Evolutionary conservation across 2,888 invertebrate genomes (phyloP).

Genomic region (Tenthredo scrophulariae): DNA sequence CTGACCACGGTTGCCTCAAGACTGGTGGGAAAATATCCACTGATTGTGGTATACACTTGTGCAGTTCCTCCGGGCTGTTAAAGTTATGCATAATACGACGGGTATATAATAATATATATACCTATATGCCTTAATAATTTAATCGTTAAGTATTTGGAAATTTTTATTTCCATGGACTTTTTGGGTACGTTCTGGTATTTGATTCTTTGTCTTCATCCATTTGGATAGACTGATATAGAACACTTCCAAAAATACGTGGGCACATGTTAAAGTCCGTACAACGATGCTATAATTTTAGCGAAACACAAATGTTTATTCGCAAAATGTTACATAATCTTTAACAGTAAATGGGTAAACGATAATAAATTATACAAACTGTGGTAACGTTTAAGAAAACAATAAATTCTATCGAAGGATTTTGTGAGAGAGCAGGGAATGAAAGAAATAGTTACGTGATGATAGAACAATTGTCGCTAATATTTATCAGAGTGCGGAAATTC

Average conservation of each 20-base stretch:
- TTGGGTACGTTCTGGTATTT: neutral
- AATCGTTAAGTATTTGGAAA: neutral
- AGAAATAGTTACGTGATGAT: neutral
- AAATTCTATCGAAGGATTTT: neutral
- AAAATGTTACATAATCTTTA: neutral
- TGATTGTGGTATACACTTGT: conserved; percentile 13
- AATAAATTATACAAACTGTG: neutral
- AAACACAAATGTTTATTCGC: neutral
- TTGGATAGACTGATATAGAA: neutral
- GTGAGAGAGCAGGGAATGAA: neutral
- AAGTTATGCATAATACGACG: neutral
- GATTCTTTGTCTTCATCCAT: neutral
- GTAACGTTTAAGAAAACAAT: neutral
- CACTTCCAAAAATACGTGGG: too few species aligned
- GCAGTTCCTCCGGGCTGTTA: neutral
- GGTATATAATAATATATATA: neutral
- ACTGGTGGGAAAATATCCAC: conserved; percentile 14
- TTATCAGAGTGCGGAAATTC: too few species aligned
- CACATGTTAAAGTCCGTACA: neutral
- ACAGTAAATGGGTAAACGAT: neutral
- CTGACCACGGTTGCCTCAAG: conserved; percentile 30
- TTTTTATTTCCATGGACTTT: neutral
- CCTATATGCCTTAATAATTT: neutral
- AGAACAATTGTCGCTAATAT: too few species aligned
- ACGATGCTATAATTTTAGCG: neutral